These are phyloP conservation scores for Tragelaphus scriptus DNA, from an alignment of 2,113 vertebrate species.

Conservation along the genomic window DNA sequence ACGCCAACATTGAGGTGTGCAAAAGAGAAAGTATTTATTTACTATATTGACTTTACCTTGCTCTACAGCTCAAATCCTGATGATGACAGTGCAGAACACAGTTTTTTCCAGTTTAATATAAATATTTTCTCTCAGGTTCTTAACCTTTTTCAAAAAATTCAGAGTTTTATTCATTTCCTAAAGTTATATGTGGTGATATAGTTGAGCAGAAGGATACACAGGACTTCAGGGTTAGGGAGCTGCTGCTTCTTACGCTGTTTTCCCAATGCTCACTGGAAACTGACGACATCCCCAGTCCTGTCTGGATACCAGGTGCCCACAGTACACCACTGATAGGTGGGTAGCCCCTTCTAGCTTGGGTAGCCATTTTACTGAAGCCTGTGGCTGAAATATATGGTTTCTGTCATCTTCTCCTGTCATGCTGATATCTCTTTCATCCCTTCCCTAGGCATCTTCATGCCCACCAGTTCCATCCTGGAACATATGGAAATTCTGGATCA, in stretches of 20 bases:
- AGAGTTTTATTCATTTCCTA: not conserved
- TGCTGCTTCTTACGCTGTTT: not conserved
- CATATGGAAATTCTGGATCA: not conserved
- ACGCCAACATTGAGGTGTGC: not conserved
- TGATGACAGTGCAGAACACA: not conserved
- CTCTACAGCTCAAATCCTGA: not conserved
- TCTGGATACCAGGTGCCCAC: not conserved
- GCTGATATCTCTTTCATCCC: not conserved
- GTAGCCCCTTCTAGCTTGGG: not conserved
- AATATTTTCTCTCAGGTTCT: not conserved
- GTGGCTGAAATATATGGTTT: not conserved
- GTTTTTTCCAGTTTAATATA: not conserved
- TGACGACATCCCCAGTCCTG: not conserved
- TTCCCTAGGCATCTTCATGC: not conserved
- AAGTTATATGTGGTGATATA: not conserved
- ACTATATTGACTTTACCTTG: not conserved
- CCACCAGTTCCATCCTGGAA: not conserved
- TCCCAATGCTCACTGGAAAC: not conserved
- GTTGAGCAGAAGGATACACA: not conserved
- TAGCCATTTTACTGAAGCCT: not conserved
- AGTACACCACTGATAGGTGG: not conserved
- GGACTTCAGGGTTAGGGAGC: too few species aligned
- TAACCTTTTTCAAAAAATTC: not conserved
- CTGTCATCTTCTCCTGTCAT: not conserved
- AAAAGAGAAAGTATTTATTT: not conserved